A percentile compares a stretch with the other conserved stretches of the same genome.
Conservation (phyloP, 2,888 invertebrate species). For the Prosapia bicincta region DNA sequence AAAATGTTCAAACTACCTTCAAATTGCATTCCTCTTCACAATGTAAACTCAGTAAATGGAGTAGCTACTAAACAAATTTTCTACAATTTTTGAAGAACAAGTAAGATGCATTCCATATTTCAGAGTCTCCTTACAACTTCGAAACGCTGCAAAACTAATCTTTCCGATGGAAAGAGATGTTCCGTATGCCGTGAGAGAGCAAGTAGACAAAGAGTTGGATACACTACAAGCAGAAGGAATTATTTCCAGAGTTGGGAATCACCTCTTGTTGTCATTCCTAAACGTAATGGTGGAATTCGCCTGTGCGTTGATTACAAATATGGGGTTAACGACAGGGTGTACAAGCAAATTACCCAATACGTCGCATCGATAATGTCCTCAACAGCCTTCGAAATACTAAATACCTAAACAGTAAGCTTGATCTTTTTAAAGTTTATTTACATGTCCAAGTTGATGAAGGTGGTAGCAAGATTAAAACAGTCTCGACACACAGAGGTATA, state of each 20-base stretch:
- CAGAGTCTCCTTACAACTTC: constrained; percentile 18
- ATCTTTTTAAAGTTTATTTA: too few species aligned
- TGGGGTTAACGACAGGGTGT: constrained; percentile 37
- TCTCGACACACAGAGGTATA: too few species aligned
- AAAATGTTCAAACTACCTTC: background rate
- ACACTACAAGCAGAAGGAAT: constrained; percentile 14
- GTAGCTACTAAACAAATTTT: background rate
- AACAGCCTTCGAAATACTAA: constrained; percentile 20
- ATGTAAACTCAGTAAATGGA: constrained; percentile 1
- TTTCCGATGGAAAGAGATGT: constrained; percentile 19
- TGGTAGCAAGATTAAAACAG: too few species aligned
- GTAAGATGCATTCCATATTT: too few species aligned
- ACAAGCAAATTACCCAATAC: constrained; percentile 35
- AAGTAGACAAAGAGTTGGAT: constrained; percentile 23
- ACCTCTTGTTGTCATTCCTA: constrained; percentile 30
- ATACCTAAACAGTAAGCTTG: too few species aligned
- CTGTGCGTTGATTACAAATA: constrained; percentile 36
- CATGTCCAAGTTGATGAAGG: too few species aligned
- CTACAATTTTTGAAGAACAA: constrained; percentile 8
- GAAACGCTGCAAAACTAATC: constrained; percentile 22
- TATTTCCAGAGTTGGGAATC: constrained; percentile 18
- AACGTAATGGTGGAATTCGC: constrained; percentile 32
- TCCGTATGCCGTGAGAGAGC: constrained; percentile 23
- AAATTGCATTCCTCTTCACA: too few species aligned
- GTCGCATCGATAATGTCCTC: constrained; percentile 27